A percentile compares a stretch with the other conserved stretches of the same genome.
phyloP scores from a whole-genome alignment of 2,888 invertebrate species.

The Hirtodrosophila duncani region DNA sequence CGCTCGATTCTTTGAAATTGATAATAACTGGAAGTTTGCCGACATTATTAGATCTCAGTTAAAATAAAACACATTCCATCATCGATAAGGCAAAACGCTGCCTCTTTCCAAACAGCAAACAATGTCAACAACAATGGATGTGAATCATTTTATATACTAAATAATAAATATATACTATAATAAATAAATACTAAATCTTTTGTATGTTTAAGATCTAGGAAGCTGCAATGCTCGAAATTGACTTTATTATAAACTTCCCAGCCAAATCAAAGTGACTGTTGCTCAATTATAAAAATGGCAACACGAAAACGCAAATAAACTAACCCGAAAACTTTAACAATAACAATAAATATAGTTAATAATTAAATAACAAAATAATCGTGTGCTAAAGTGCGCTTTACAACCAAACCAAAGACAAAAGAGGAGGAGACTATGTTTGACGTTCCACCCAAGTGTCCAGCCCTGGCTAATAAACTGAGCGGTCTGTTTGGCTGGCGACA shows the following conservation, averaged over 20 bases:
- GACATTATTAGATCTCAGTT: too few relatives aligned
- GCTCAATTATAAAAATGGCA: conserved; percentile 29
- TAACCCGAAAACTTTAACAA: conserved; percentile 1
- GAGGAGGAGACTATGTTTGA: conserved; percentile 80
- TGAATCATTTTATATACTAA: too few relatives aligned
- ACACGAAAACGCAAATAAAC: conserved; percentile 7
- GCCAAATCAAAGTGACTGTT: too few relatives aligned
- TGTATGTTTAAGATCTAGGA: too few relatives aligned
- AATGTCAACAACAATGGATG: conserved; percentile 2
- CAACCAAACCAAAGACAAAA: conserved; percentile 18
- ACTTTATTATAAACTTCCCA: too few relatives aligned
- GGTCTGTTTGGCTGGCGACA: conserved; percentile 89
- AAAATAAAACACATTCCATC: conserved; percentile 31
- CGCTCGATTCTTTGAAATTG: too few relatives aligned
- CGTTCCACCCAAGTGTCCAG: conserved; percentile 84
- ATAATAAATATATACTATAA: too few relatives aligned
- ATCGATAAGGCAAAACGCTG: conserved; percentile 27
- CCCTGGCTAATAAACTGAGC: conserved; percentile 87
- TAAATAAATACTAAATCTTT: too few relatives aligned
- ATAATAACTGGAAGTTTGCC: too few relatives aligned
- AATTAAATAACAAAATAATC: conserved; percentile 11
- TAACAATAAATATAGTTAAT: conserved; percentile 1
- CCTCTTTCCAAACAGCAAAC: conserved; percentile 16
- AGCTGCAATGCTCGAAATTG: too few relatives aligned
- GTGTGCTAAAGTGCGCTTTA: conserved; percentile 7